These are phyloP conservation scores for Plagodis pulveraria DNA, from an alignment of 2,888 invertebrate genomes.

Conservation along the genomic window DNA sequence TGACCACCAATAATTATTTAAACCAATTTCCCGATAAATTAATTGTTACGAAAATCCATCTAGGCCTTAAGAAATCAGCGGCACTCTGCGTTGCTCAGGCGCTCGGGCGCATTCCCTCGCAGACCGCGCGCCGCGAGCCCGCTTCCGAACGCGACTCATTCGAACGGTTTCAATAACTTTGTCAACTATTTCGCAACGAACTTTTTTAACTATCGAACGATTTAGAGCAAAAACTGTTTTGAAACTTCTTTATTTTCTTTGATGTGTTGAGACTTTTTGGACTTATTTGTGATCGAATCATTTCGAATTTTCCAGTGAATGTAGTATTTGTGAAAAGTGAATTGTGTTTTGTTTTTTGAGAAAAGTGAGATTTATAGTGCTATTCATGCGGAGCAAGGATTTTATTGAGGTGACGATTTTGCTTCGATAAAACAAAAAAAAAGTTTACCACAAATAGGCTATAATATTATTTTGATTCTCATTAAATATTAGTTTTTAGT, in stretches of 20 bases:
- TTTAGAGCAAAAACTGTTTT: conserved; percentile 1
- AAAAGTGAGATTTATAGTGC: conserved; percentile 30
- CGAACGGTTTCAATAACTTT: conserved; percentile 1
- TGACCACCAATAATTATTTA: no score
- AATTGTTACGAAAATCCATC: not conserved
- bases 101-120: conserved; percentile 55
- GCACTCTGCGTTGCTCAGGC: conserved; percentile 29
- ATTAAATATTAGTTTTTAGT: no score
- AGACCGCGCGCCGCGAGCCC: conserved; percentile 46
- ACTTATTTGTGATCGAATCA: conserved; percentile 10
- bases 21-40: no score
- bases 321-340: conserved; percentile 25
- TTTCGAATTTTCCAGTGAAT: conserved; percentile 10
- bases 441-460: no score
- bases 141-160: conserved; percentile 30
- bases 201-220: not conserved
- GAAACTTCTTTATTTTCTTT: not conserved
- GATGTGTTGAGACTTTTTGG: conserved; percentile 7
- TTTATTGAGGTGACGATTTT: conserved; percentile 49
- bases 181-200: not conserved
- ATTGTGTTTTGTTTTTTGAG: not conserved
- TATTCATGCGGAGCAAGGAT: conserved; percentile 54
- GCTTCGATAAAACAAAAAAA: no score
- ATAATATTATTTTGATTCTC: no score
- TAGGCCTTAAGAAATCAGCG: conserved; percentile 17